Conservation (phyloP, 1,140 invertebrate species). For the Zaprionus inermis region DNA sequence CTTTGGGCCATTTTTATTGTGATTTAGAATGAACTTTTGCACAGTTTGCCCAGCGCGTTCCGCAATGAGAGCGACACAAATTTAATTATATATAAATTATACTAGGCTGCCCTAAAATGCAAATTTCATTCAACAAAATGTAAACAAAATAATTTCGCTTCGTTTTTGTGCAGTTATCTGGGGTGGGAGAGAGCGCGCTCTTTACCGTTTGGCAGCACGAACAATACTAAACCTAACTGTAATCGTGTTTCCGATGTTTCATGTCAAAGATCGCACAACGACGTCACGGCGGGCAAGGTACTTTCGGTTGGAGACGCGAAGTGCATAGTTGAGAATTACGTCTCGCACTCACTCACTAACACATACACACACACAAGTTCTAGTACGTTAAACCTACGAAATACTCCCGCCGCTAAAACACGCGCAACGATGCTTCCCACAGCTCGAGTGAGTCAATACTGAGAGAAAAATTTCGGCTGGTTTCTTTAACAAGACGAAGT, state of each 20-base stretch:
- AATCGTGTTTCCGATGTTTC: slow-evolving; percentile 18
- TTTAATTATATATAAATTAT: neutral
- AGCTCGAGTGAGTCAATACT: slow-evolving; percentile 45
- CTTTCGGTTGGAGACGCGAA: slow-evolving; percentile 14
- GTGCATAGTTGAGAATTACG: slow-evolving; percentile 49
- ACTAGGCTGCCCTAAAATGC: neutral
- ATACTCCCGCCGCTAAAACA: slow-evolving; percentile 1
- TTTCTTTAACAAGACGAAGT: slow-evolving; percentile 3
- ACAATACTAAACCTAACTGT: slow-evolving; percentile 46
- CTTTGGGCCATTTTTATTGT: slow-evolving; percentile 53
- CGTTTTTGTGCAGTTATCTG: neutral
- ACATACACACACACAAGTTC: neutral
- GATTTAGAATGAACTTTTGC: neutral
- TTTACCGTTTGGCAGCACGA: slow-evolving; percentile 44
- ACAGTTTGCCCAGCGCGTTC: slow-evolving; percentile 3
- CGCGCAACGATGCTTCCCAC: slow-evolving; percentile 18
- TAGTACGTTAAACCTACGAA: neutral
- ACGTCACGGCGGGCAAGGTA: slow-evolving; percentile 63
- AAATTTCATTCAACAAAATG: slow-evolving; percentile 20
- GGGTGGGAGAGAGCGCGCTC: slow-evolving; percentile 37
- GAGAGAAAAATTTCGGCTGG: slow-evolving; percentile 22
- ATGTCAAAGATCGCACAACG: slow-evolving; percentile 41
- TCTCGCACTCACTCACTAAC: neutral
- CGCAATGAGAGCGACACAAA: slow-evolving; percentile 5
- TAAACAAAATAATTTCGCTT: slow-evolving; percentile 18